Conservation (phyloP, 2,888 invertebrate genomes). For the Epinotia brunnichana region DNA sequence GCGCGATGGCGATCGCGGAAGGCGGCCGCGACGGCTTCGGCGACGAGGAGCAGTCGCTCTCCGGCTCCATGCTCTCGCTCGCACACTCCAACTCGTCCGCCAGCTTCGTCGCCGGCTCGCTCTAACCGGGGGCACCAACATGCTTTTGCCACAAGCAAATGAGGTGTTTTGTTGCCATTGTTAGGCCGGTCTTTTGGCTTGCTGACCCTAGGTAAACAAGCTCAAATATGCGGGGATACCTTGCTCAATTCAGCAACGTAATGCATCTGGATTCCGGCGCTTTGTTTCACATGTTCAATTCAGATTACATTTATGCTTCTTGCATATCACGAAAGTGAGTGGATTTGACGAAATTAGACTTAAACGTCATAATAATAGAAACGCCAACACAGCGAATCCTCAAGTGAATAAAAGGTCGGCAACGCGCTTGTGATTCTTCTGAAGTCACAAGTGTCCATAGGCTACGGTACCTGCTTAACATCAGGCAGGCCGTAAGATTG, state of each 20-base stretch:
- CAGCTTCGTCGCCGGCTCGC: constrained; percentile 93
- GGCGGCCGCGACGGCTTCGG: constrained; percentile 94
- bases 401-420: too few relatives aligned
- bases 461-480: too few relatives aligned
- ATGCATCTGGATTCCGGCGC: background rate
- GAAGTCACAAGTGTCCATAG: too few relatives aligned
- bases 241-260: background rate
- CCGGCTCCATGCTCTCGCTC: constrained; percentile 97
- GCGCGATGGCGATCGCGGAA: constrained; percentile 95
- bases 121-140: constrained; percentile 69
- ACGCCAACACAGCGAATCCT: too few relatives aligned
- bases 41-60: constrained; percentile 95
- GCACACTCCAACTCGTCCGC: constrained; percentile 97
- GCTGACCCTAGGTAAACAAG: background rate
- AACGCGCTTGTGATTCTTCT: too few relatives aligned
- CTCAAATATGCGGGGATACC: background rate
- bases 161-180: constrained; percentile 37
- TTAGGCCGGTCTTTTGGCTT: constrained; percentile 2
- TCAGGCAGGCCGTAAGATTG: too few relatives aligned
- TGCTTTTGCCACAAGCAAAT: constrained; percentile 18
- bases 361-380: too few relatives aligned
- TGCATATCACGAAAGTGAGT: too few relatives aligned
- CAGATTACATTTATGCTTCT: background rate
- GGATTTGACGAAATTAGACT: too few relatives aligned
- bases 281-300: background rate